phyloP scores from a whole-genome alignment of 1,140 invertebrate species.

The Philotrypesis tridentata region DNA sequence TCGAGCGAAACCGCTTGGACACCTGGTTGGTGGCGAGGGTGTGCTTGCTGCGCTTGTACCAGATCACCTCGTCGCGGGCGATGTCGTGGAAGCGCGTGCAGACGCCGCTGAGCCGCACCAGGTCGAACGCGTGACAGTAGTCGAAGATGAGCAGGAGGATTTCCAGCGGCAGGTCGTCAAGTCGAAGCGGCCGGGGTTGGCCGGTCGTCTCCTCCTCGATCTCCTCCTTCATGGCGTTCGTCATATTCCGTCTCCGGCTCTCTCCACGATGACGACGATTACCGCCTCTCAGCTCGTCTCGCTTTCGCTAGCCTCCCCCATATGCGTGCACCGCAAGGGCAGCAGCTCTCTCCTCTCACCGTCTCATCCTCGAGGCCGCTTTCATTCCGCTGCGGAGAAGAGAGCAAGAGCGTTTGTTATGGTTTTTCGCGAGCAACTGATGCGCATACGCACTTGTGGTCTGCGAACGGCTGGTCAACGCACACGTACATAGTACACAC shows the following conservation, averaged over 20 bases:
- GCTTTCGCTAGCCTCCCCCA: not conserved
- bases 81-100: conserved; percentile 65
- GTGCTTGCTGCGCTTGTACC: conserved; percentile 62
- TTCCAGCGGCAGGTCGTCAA: conserved; percentile 65
- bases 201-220: not conserved
- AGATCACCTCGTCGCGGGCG: conserved; percentile 58
- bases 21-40: conserved; percentile 68
- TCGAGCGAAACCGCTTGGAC: conserved; percentile 61
- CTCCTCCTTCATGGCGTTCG: not conserved
- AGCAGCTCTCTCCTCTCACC: not conserved
- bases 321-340: not conserved
- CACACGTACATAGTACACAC: no score
- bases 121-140: conserved; percentile 66
- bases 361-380: not conserved
- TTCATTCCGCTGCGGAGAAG: not conserved
- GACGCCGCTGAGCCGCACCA: conserved; percentile 66
- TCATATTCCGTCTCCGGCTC: not conserved
- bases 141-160: conserved; percentile 68
- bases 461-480: no score
- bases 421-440: no score
- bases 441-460: not conserved
- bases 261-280: not conserved
- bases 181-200: not conserved
- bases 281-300: not conserved
- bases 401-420: not conserved